Percentiles rank a stretch among this genome's conserved stretches.
These are phyloP conservation scores for Lathamus discolor DNA, from an alignment of 2,113 vertebrate genomes.

Conservation along the genomic window DNA sequence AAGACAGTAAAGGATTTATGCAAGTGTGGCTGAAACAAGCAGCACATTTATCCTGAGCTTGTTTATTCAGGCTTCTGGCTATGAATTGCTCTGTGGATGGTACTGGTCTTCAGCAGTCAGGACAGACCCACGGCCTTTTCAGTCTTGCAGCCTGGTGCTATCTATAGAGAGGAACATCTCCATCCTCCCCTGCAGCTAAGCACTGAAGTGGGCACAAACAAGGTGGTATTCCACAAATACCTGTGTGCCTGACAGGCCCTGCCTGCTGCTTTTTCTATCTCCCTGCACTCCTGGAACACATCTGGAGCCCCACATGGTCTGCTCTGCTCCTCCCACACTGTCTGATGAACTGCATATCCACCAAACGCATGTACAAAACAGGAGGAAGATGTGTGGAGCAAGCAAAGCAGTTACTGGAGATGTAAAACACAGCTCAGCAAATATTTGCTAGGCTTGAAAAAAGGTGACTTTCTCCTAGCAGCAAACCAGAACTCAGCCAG, in stretches of 20 bases:
- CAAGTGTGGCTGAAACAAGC: not conserved
- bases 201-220: not conserved
- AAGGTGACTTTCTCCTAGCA: not conserved
- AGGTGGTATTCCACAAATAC: not conserved
- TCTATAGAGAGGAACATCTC: not conserved
- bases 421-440: not conserved
- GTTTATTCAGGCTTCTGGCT: not conserved
- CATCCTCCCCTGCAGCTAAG: not conserved
- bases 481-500: not conserved
- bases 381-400: accelerated
- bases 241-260: not conserved
- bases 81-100: not conserved
- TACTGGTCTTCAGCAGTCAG: not conserved
- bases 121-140: not conserved
- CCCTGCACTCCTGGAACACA: not conserved
- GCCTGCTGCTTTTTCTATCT: not conserved
- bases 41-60: not conserved
- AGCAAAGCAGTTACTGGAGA: not conserved
- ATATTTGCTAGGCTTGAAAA: not conserved
- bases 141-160: not conserved
- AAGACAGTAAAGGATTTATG: not conserved
- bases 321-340: not conserved
- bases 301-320: accelerated
- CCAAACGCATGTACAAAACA: not conserved
- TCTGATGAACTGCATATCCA: not conserved